These are phyloP conservation scores for Poecilus cupreus DNA, from an alignment of 2,888 invertebrate genomes.

Conservation along the genomic window DNA sequence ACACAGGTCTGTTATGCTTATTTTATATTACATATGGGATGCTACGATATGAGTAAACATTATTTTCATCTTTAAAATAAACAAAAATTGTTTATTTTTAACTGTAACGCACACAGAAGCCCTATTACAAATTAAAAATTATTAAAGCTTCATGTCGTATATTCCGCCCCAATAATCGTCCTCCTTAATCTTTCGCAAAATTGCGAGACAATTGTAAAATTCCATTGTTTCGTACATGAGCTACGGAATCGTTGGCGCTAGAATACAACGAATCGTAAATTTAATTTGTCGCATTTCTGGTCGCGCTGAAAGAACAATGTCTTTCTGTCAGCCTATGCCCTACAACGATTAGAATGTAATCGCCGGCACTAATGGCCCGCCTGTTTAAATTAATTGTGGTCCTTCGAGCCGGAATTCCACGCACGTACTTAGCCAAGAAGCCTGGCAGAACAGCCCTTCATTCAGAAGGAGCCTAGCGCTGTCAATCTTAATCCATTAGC, in stretches of 20 bases:
- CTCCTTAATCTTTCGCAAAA: not conserved
- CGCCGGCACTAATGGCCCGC: slow-evolving; percentile 32
- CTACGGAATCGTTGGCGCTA: not conserved
- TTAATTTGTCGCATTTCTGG: slow-evolving; percentile 42
- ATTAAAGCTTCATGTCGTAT: no score
- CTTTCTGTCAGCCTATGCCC: slow-evolving; percentile 11
- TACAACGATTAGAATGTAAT: slow-evolving; percentile 52
- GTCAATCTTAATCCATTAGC: no score
- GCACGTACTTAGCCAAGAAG: slow-evolving; percentile 34
- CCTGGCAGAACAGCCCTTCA: no score
- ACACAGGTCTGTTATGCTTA: no score
- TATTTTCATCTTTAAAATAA: no score
- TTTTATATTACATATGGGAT: no score
- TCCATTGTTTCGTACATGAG: slow-evolving; percentile 15
- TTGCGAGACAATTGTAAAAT: not conserved
- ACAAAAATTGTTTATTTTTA: no score
- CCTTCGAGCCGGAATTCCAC: slow-evolving; percentile 18
- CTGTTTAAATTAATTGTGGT: slow-evolving; percentile 52
- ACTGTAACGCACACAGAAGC: no score
- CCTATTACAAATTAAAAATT: no score
- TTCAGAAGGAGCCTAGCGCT: no score
- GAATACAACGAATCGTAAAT: slow-evolving; percentile 34
- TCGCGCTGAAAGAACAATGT: slow-evolving; percentile 43
- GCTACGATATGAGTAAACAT: no score
- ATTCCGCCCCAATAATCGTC: no score